A percentile compares a stretch with the other conserved stretches of the same genome.
phyloP scores from a whole-genome alignment of 2,797 vertebrate species.

The Telmatherina bonti region DNA sequence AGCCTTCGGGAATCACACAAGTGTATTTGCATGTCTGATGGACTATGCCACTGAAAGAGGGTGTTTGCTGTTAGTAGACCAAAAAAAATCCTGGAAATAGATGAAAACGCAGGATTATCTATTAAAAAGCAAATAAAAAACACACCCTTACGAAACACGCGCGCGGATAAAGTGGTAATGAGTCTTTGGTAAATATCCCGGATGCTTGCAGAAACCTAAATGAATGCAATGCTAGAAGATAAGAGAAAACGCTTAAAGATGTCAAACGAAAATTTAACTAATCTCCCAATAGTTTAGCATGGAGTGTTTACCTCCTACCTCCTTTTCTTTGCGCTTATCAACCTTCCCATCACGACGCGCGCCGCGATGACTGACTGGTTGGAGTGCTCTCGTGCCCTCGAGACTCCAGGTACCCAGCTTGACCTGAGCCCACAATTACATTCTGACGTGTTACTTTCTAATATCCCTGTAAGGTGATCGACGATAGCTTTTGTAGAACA shows the following conservation, averaged over 20 bases:
- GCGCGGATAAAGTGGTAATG: neutral
- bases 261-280: neutral
- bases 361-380: constrained; percentile 52
- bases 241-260: neutral
- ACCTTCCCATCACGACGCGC: constrained; percentile 51
- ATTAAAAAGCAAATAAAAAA: constrained; percentile 29
- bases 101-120: constrained; percentile 45
- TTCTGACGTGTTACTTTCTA: constrained; percentile 25
- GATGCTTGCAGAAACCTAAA: constrained; percentile 35
- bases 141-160: constrained; percentile 1
- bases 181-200: constrained; percentile 31
- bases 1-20: constrained; percentile 14
- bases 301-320: constrained; percentile 30
- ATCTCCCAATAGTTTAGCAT: neutral
- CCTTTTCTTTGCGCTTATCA: constrained; percentile 42
- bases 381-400: constrained; percentile 20
- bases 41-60: constrained; percentile 38
- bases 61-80: constrained; percentile 17
- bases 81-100: constrained; percentile 22
- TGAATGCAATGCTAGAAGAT: neutral
- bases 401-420: constrained; percentile 30
- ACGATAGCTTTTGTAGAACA: neutral
- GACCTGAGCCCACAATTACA: constrained; percentile 52
- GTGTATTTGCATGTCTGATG: constrained; percentile 43
- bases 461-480: neutral